Evolutionary conservation across 1,140 invertebrate species (phyloP), one percentile per base, ranked within the genome.

Genomic region (Dysdera silvatica): DNA sequence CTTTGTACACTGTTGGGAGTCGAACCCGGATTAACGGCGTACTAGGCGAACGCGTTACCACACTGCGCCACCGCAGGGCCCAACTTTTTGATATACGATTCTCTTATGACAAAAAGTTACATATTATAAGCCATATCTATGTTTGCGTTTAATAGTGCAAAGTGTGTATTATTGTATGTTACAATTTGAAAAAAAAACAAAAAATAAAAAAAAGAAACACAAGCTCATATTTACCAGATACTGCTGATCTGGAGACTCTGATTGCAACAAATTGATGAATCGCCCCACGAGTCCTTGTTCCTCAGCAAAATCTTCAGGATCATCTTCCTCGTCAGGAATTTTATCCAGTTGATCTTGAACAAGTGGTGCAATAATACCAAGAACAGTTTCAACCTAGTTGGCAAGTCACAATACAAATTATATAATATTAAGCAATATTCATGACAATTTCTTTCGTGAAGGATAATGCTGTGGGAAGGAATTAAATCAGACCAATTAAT

Each of bases 221-320:
- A 6, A 18, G 26, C 4, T 48, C 12, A 33, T 26, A 37, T 53
- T 60, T 45, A 79, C 78, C 69, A 94, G 80, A 75, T 95, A 98
- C 71, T 99, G 95, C 71, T 95, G 88, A 74, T 98, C 95, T 0
- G 88, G 82, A 67, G 78, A 75, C 35, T 93, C 87, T 0, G 89
- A 87, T 70, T 84, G 84, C 70, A 98, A 83, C 63, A 95, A 85
- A 78, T 98, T 91, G 67, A 98, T 87, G 56, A 98, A 83, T 72
- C 85, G 82, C 63, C 87, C 94, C 57, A 99, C 81, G 4, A 97
- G 78, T 26, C 88, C 87, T 74, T 99, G 96, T 72, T 99, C 95
- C 75, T 99, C 96, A 31, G 88, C 87, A 78, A 99, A 95, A 75
- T 99, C 95, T 77, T 99, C 95, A 1, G 87, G 82, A 77, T 96